Evolutionary conservation across 2,113 vertebrate genomes (phyloP).

Genomic region (Hemicordylus capensis): DNA sequence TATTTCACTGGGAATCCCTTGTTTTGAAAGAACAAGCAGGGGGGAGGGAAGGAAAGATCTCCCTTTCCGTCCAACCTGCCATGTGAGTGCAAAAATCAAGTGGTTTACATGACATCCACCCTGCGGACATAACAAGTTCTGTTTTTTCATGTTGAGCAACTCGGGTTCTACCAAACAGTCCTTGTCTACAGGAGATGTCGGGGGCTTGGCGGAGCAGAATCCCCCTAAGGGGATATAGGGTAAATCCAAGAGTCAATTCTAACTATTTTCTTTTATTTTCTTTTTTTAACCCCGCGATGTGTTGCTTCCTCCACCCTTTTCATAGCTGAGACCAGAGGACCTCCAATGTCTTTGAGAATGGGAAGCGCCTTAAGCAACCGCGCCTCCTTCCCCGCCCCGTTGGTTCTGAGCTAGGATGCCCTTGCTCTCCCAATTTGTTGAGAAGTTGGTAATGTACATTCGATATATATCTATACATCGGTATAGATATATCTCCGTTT

Average conservation of each 20-base stretch:
- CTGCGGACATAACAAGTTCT: slow-evolving; percentile 74
- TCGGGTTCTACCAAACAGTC: slow-evolving; percentile 71
- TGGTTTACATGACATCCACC: slow-evolving; percentile 76
- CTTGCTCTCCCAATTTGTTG: slow-evolving; percentile 70
- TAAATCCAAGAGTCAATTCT: slow-evolving; percentile 76
- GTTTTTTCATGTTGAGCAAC: slow-evolving; percentile 68
- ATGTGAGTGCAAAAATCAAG: slow-evolving; percentile 66
- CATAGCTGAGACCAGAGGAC: slow-evolving; percentile 59
- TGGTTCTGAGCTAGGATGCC: slow-evolving; percentile 65
- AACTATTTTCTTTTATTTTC: slow-evolving; percentile 37
- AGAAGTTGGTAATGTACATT: slow-evolving; percentile 77
- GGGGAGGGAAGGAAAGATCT: slow-evolving; percentile 43
- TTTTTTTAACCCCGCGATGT: neutral
- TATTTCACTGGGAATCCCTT: slow-evolving; percentile 98
- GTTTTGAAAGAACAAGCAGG: slow-evolving; percentile 81
- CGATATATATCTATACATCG: slow-evolving; percentile 53
- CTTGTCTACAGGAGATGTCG: slow-evolving; percentile 78
- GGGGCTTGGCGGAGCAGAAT: slow-evolving; percentile 76
- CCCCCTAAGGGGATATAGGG: slow-evolving; percentile 77
- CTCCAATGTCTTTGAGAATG: slow-evolving; percentile 72
- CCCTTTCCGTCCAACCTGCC: slow-evolving; percentile 58
- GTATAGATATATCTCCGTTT: slow-evolving; percentile 62
- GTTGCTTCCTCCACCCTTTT: neutral
- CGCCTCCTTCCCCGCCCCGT: neutral
- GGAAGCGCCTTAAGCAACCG: slow-evolving; percentile 53